These are phyloP conservation scores for Arctopsyche grandis DNA, from an alignment of 1,140 invertebrate genomes.

Conservation along the genomic window DNA sequence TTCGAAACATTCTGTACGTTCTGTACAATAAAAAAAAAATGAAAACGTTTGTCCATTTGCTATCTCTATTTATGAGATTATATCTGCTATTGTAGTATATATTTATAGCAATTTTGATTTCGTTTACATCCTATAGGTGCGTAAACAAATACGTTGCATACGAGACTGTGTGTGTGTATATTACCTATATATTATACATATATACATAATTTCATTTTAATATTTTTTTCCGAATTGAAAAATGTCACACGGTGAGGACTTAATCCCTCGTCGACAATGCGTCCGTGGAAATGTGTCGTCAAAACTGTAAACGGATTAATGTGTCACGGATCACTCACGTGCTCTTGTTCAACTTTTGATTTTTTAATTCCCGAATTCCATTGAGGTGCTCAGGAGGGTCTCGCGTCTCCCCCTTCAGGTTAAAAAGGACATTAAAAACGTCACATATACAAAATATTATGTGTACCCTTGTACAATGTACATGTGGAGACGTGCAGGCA, in stretches of 20 bases:
- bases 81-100: too few species aligned
- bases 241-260: slow-evolving; percentile 37
- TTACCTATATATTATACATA: too few species aligned
- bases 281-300: slow-evolving; percentile 33
- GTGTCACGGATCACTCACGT: slow-evolving; percentile 39
- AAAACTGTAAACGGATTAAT: slow-evolving; percentile 46
- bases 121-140: not conserved
- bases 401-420: not conserved
- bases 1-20: too few species aligned
- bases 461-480: not conserved
- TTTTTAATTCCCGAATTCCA: slow-evolving; percentile 44
- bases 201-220: slow-evolving; percentile 1
- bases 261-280: slow-evolving; percentile 42
- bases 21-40: too few species aligned
- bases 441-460: not conserved
- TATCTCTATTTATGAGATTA: too few species aligned
- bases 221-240: slow-evolving; percentile 25
- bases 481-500: not conserved
- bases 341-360: slow-evolving; percentile 39
- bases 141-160: not conserved
- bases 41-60: too few species aligned
- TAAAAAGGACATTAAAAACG: not conserved
- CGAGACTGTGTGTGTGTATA: not conserved
- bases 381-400: slow-evolving; percentile 4
- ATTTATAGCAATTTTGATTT: too few species aligned